Evolutionary conservation across 2,888 invertebrate species (phyloP).

Genomic region (Cacoxenus indagator): DNA sequence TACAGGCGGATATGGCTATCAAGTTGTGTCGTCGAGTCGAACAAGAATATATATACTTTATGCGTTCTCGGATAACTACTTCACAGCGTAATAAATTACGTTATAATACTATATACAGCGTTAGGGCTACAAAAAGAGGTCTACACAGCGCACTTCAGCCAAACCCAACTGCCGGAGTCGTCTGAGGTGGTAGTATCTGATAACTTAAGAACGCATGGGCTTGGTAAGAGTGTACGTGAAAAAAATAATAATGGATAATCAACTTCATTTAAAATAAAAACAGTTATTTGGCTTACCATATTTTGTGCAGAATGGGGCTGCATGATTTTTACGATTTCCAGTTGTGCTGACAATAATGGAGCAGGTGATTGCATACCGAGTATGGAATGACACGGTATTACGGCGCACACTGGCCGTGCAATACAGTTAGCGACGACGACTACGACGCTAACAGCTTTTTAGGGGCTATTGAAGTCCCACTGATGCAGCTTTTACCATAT

Average conservation of each 20-base stretch:
- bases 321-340: conserved; percentile 66
- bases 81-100: too few species aligned
- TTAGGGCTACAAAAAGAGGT: background rate
- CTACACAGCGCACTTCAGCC: background rate
- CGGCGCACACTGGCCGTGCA: conserved; percentile 32
- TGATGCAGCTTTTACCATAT: conserved; percentile 70
- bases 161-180: too few species aligned
- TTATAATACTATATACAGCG: too few species aligned
- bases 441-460: conserved; percentile 56
- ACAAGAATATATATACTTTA: too few species aligned
- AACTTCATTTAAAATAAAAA: background rate
- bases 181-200: too few species aligned
- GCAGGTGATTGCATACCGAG: conserved; percentile 66
- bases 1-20: too few species aligned
- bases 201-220: background rate
- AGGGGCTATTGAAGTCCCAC: conserved; percentile 61
- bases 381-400: conserved; percentile 29
- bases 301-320: conserved; percentile 67
- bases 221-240: background rate
- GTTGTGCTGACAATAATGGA: conserved; percentile 57
- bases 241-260: too few species aligned
- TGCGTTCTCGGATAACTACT: too few species aligned
- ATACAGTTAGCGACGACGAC: too few species aligned
- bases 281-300: conserved; percentile 53
- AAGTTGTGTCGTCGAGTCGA: too few species aligned